Evolutionary conservation across 2,888 invertebrate species (phyloP).

Genomic region (Drosophila recens): DNA sequence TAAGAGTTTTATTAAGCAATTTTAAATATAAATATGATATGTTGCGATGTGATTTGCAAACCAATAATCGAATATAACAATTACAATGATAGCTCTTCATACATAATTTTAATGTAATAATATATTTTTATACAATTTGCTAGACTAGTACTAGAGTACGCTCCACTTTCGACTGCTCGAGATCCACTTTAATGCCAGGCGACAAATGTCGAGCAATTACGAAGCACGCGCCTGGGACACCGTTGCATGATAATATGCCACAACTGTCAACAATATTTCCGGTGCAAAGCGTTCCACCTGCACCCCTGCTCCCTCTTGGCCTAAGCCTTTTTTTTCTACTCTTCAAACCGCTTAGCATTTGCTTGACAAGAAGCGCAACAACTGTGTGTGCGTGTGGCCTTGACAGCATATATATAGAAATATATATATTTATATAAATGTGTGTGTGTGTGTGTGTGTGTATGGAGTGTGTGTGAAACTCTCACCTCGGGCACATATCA

Average conservation of each 20-base stretch:
- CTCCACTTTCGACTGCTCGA: slow-evolving; percentile 27
- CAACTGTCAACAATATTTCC: slow-evolving; percentile 82
- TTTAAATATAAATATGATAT: not conserved
- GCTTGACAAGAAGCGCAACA: slow-evolving; percentile 43
- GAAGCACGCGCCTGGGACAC: slow-evolving; percentile 46
- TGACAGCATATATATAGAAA: slow-evolving; percentile 33
- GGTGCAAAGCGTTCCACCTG: slow-evolving; percentile 41
- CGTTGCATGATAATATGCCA: slow-evolving; percentile 78
- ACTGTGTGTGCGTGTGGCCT: slow-evolving; percentile 48
- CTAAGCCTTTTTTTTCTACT: not conserved
- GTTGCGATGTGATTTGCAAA: not conserved
- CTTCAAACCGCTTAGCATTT: not conserved
- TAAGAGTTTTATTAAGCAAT: not conserved
- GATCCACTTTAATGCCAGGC: slow-evolving; percentile 41
- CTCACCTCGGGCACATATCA: slow-evolving; percentile 60
- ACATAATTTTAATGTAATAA: no score
- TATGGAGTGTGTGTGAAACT: slow-evolving; percentile 33
- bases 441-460: slow-evolving; percentile 9
- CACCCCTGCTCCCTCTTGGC: not conserved
- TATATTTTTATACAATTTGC: no score
- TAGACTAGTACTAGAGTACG: not conserved
- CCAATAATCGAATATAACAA: slow-evolving; percentile 10
- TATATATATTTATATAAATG: not conserved
- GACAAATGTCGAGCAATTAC: slow-evolving; percentile 64
- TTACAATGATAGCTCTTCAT: not conserved